Base-by-base conservation (phyloP, 2,888 invertebrate genomes). In the Phengaris alcon region DNA sequence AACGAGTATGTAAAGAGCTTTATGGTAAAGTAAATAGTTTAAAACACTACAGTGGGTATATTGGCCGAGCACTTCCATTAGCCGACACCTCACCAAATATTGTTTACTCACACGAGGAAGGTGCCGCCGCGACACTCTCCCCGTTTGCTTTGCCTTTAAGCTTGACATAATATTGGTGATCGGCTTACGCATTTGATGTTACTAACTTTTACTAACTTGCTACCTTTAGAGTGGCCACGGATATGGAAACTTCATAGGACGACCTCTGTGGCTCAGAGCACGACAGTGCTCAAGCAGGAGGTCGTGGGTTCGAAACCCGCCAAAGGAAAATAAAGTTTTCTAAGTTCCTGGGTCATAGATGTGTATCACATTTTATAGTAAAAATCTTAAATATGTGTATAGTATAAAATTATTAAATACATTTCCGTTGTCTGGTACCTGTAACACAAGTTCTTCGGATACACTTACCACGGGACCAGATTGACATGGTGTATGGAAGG, bases 21-120 rank as follows among this genome's bases (percentile, higher is more conserved):
- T 93, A 93, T 93, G 93, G 93, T 86, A 90, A 87, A 87, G 90
- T 87, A 93, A 94, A 94, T 91, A 94, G 87, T 93, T 93, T 94
- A 93, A 93, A 93, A 94, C 93, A 93, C 93, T 91, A 90, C 88
- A 90, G 86, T 78, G 85, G 85, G 82, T 83, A 85, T 93, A 89
- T 93, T 93, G 89, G 90, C 87, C 87, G 88, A 93, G 91, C 93
- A 93, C 93, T 93, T 89, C 92, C 93, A 93, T 93, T 93, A 93
- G 91, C 85, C 81, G 91, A 91, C 92, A 91, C 90, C 92, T 91
- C 84, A 82, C 84, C 86, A 90, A 91, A 90, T 87, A 81, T 84
- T 91, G 87, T 91, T 93, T 91, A 86, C 82, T 87, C 83, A 84
- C 80, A 48, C 48, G 48, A 48, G 83, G 84, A 76, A 88, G 90